These are phyloP conservation scores for Strix aluco DNA, from an alignment of 2,113 vertebrate genomes.

Conservation along the genomic window DNA sequence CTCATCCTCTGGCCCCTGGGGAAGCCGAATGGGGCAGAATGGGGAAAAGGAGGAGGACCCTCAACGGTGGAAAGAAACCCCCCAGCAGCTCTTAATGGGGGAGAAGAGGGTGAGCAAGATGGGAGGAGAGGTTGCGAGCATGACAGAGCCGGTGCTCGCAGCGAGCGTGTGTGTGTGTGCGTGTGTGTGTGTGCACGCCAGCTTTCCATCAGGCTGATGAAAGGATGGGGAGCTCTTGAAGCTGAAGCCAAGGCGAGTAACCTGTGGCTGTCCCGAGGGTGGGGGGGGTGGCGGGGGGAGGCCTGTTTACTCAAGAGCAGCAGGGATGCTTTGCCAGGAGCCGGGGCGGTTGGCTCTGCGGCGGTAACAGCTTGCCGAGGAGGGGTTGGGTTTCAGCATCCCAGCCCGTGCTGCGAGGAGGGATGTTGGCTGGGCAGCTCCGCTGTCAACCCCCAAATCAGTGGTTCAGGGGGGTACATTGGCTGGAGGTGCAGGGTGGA, in stretches of 20 bases:
- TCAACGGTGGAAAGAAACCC: neutral
- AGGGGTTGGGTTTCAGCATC: neutral
- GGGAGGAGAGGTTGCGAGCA: neutral
- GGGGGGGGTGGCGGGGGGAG: neutral
- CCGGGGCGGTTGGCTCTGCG: accelerated
- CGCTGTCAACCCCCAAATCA: neutral
- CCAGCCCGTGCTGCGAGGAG: accelerated
- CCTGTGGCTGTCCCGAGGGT: neutral
- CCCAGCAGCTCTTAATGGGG: neutral
- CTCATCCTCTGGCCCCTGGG: neutral
- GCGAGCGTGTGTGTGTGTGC: neutral
- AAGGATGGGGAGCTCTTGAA: neutral
- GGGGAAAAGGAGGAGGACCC: neutral
- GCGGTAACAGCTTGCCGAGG: neutral
- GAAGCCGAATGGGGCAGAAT: neutral
- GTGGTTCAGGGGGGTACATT: neutral
- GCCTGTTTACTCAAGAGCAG: neutral
- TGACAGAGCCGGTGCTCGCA: neutral
- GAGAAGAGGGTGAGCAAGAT: neutral
- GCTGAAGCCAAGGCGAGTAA: neutral
- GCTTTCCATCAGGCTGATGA: neutral
- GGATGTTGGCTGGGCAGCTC: neutral
- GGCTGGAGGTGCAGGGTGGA: neutral
- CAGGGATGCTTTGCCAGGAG: neutral
- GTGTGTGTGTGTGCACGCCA: accelerated